Percentiles rank a stretch among this genome's conserved stretches.
Evolutionary conservation across 1,140 invertebrate species (phyloP).

Genomic region (Hypothenemus hampei): DNA sequence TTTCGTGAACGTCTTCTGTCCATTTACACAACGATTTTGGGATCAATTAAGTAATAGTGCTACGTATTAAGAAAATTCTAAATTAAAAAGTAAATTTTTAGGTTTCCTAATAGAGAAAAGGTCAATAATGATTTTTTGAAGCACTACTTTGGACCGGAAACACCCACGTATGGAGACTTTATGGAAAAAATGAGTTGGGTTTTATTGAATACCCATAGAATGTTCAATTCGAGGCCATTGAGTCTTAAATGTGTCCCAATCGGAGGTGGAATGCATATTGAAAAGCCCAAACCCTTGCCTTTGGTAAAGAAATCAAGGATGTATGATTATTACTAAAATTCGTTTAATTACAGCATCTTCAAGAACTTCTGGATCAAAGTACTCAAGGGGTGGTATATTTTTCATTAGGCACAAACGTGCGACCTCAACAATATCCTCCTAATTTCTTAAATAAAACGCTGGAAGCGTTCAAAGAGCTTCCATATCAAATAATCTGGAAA

Average conservation of each 20-base stretch:
- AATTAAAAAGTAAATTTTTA: too few relatives aligned
- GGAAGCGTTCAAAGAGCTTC: slow-evolving; percentile 48
- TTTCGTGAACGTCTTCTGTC: too few relatives aligned
- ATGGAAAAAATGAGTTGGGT: too few relatives aligned
- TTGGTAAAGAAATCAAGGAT: not conserved
- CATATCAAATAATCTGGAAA: slow-evolving; percentile 55
- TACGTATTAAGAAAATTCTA: too few relatives aligned
- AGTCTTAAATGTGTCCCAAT: slow-evolving; percentile 48
- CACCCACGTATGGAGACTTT: too few relatives aligned
- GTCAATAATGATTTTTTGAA: too few relatives aligned
- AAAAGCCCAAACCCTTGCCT: slow-evolving; percentile 43
- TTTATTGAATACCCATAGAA: too few relatives aligned
- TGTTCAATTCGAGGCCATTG: slow-evolving; percentile 46
- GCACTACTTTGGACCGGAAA: too few relatives aligned
- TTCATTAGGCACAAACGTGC: slow-evolving; percentile 54
- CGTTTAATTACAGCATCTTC: slow-evolving; percentile 43
- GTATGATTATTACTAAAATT: not conserved
- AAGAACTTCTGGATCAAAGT: slow-evolving; percentile 46
- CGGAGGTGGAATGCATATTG: slow-evolving; percentile 48
- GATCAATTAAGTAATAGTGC: too few relatives aligned
- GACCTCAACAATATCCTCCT: slow-evolving; percentile 50
- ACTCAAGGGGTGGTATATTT: slow-evolving; percentile 54
- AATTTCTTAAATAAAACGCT: slow-evolving; percentile 49
- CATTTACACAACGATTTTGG: too few relatives aligned
- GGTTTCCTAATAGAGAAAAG: too few relatives aligned